Evolutionary conservation across 2,797 vertebrate species (phyloP).

Genomic region (Falco rusticolus): DNA sequence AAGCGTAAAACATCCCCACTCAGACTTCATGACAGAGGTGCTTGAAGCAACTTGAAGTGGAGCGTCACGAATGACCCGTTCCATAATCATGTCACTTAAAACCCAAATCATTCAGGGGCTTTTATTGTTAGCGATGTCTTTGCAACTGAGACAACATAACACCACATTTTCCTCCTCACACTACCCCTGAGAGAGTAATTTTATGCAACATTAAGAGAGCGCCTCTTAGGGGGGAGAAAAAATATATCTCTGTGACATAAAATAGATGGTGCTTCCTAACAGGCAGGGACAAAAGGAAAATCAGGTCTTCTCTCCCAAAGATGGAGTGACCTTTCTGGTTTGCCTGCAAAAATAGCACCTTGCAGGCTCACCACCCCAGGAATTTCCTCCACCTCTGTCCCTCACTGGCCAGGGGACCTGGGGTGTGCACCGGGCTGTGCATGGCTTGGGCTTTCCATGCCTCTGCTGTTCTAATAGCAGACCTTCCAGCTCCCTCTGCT

Average conservation of each 20-base stretch:
- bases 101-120: slow-evolving; percentile 1
- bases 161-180: neutral
- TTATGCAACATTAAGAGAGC: slow-evolving; percentile 57
- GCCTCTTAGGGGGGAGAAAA: neutral
- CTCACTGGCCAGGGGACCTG: neutral
- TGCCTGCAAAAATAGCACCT: neutral
- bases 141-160: slow-evolving; percentile 50
- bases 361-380: accelerated
- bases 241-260: neutral
- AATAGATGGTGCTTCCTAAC: neutral
- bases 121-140: neutral
- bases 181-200: slow-evolving; percentile 52
- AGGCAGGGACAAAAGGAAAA: neutral
- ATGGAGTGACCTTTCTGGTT: neutral
- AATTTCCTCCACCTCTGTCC: neutral
- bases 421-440: accelerated
- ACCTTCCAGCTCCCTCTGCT: slow-evolving; percentile 31
- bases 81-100: slow-evolving; percentile 25
- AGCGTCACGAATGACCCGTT: slow-evolving; percentile 23
- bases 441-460: neutral
- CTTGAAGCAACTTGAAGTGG: neutral
- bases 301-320: neutral
- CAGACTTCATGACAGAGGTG: slow-evolving; percentile 11
- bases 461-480: slow-evolving; percentile 1
- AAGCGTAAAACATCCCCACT: neutral